Base-by-base conservation (phyloP, 2,797 vertebrate genomes). In the Lepidocolaptes lacrymiger region DNA sequence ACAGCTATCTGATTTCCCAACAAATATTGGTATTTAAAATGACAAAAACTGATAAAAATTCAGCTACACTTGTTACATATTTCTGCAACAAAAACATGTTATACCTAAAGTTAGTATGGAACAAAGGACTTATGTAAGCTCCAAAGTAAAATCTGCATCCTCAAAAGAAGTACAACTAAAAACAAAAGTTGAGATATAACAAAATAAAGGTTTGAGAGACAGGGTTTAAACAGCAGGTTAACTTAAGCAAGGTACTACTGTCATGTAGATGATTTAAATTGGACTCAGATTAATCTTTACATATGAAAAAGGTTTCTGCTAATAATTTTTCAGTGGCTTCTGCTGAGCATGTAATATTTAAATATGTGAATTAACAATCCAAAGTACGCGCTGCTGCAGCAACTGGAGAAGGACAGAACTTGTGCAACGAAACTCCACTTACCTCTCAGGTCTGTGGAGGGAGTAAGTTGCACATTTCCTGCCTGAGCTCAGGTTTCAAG, bases 401-500 rank as follows among this genome's bases (percentile, higher is more conserved):
- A 95, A 93, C 52, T 46, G 63, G 52, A 78, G 56, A 77, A 95
- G 86, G 88, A 95, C 63, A 89, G 55, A 91, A 87, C 55, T 93
- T 39, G 24, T 75, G 88, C 77, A 87, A 64, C 54, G 54, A 46
- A 77, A 91, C 78, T 79, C 77, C 67, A 36, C 74, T 93, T 74
- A 92, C n/a, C 56, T 63, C 79, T 78, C 81, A 75, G 64, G 83
- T 86, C 83, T 94, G 64, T 61, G 93, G 85, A 95, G 54, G 79
- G 79, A 93, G 37, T 64, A 85, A 92, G 32, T 32, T 63, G 48
- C 3, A 61, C 61, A 68, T 67, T 76, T 91, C 93, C 79, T 79
- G 77, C 80, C 91, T 49, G 26, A 95, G 90, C 81, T 95, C 91
- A 77, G 48, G 73, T 94, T 95, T 93, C 96, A 95, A 69, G 92